Evolutionary conservation across 2,797 vertebrate genomes (phyloP).

Genomic region (Argentina silus): DNA sequence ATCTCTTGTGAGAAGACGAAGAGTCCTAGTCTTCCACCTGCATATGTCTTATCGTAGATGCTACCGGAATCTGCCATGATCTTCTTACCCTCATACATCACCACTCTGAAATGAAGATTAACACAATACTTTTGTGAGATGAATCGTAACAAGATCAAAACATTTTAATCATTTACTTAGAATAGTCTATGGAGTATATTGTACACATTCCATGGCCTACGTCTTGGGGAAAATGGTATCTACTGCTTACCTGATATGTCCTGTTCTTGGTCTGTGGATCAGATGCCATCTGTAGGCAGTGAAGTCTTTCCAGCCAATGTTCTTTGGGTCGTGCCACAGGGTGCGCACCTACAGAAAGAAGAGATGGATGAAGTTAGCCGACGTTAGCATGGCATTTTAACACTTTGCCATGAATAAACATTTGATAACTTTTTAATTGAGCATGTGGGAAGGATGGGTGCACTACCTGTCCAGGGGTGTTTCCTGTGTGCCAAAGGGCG

Average conservation of each 20-base stretch:
- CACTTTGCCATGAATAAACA: background rate
- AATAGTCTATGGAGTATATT: background rate
- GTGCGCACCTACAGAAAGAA: constrained; percentile 85
- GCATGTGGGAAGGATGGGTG: background rate
- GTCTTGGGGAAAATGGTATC: background rate
- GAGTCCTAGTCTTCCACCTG: constrained; percentile 92
- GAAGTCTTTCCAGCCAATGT: constrained; percentile 97
- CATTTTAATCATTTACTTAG: background rate
- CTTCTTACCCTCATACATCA: constrained; percentile 99
- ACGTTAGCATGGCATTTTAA: background rate
- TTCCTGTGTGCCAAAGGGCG: constrained; percentile 97
- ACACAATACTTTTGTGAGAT: background rate
- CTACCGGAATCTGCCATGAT: constrained; percentile 97
- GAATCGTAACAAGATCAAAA: background rate
- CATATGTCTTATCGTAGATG: constrained; percentile 97
- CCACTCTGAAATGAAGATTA: constrained; percentile 80
- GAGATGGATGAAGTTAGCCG: background rate
- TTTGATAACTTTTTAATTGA: background rate
- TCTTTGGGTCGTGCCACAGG: constrained; percentile 96
- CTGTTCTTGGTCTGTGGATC: constrained; percentile 95
- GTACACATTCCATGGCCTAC: background rate
- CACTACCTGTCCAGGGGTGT: constrained; percentile 91
- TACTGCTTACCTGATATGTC: constrained; percentile 86
- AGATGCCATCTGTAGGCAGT: constrained; percentile 98
- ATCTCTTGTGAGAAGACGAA: constrained; percentile 99